These are phyloP conservation scores for Polydrusus cervinus DNA, from an alignment of 2,888 invertebrate species.

Conservation along the genomic window DNA sequence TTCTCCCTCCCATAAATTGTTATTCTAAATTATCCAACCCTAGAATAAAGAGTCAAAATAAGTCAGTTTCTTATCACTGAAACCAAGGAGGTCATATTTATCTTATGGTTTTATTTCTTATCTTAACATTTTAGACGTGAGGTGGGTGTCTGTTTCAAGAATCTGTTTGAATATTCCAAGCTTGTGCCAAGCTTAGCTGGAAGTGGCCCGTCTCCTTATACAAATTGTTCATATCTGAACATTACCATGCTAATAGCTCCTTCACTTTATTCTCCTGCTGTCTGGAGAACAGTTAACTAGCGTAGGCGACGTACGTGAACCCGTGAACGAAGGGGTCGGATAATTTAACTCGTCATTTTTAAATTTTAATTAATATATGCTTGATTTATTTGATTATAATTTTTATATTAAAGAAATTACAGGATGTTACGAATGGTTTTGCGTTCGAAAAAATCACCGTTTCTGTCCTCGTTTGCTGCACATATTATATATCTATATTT, in stretches of 20 bases:
- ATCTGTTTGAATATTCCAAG: constrained; percentile 72
- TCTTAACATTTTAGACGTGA: constrained; percentile 71
- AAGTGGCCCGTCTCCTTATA: constrained; percentile 67
- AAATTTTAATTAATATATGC: neutral
- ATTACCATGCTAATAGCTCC: constrained; percentile 70
- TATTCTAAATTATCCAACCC: neutral
- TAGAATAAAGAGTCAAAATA: neutral
- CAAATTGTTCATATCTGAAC: constrained; percentile 71
- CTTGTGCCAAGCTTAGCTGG: constrained; percentile 68
- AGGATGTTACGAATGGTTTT: too few relatives aligned
- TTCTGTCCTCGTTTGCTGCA: too few relatives aligned
- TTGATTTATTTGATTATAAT: neutral
- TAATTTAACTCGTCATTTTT: constrained; percentile 33
- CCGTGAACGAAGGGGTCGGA: constrained; percentile 41
- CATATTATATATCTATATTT: too few relatives aligned
- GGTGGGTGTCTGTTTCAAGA: constrained; percentile 69
- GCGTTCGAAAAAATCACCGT: too few relatives aligned
- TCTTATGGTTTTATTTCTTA: constrained; percentile 58
- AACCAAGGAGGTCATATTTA: constrained; percentile 31
- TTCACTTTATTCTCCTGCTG: constrained; percentile 65
- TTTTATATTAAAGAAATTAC: neutral
- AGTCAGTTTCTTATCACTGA: constrained; percentile 15
- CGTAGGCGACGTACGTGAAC: constrained; percentile 37
- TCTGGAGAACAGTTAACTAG: constrained; percentile 38
- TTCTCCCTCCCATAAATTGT: too few relatives aligned